Conservation (phyloP, 2,113 vertebrate species). For the Malurus elegans region DNA sequence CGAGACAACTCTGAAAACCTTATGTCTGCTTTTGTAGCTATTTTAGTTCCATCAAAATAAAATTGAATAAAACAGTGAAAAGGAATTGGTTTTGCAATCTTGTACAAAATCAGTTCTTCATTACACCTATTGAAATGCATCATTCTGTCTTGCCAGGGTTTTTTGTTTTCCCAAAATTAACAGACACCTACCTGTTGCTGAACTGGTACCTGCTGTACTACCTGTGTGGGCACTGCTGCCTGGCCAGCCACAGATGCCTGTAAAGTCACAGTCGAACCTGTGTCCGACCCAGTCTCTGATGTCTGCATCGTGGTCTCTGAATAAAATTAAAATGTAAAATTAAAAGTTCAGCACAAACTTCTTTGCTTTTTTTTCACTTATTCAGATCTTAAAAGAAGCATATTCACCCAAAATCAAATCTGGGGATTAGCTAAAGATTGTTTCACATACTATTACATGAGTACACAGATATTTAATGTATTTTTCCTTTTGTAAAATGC, state of each 20-base stretch:
- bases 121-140: neutral
- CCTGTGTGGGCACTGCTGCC: slow-evolving; percentile 78
- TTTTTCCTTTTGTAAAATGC: neutral
- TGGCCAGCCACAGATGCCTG: slow-evolving; percentile 79
- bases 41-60: slow-evolving; percentile 18
- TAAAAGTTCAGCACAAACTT: neutral
- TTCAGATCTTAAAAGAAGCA: neutral
- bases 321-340: slow-evolving; percentile 58
- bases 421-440: neutral
- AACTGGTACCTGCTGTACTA: slow-evolving; percentile 79
- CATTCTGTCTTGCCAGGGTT: neutral
- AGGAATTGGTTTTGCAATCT: neutral
- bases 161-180: neutral
- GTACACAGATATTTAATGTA: neutral
- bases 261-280: slow-evolving; percentile 80
- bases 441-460: neutral
- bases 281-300: slow-evolving; percentile 79
- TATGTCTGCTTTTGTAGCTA: neutral
- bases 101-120: neutral
- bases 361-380: slow-evolving; percentile 17
- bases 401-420: neutral
- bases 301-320: slow-evolving; percentile 81
- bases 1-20: neutral
- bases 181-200: slow-evolving; percentile 76
- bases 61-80: neutral